A percentile compares a stretch with the other conserved stretches of the same genome.
phyloP scores from a whole-genome alignment of 2,888 invertebrate species.

The Tubulanus polymorphus region DNA sequence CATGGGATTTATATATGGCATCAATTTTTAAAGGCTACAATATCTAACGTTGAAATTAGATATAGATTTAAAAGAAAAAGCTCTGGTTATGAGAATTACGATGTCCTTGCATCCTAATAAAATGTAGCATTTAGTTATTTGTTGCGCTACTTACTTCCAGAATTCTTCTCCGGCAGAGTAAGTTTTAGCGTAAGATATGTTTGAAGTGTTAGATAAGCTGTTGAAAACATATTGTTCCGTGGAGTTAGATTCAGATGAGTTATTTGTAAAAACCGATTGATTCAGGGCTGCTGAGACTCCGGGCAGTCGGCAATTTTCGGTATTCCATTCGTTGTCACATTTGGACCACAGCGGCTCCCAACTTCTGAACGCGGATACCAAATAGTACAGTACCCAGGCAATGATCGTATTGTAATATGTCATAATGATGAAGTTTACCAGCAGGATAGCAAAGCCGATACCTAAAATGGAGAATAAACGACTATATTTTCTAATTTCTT shows the following conservation, averaged over 20 bases:
- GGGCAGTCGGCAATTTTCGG: not conserved
- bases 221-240: too few relatives aligned
- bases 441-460: constrained; percentile 32
- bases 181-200: too few relatives aligned
- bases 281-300: not conserved
- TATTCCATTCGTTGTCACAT: not conserved
- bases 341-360: not conserved
- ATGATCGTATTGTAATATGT: constrained; percentile 33
- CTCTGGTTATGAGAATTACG: too few relatives aligned
- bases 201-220: too few relatives aligned
- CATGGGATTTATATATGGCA: too few relatives aligned
- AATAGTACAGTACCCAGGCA: constrained; percentile 32
- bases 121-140: too few relatives aligned
- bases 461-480: constrained; percentile 22
- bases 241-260: too few relatives aligned
- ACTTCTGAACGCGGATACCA: constrained; percentile 25
- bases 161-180: constrained; percentile 40
- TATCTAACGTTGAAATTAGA: too few relatives aligned
- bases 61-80: too few relatives aligned
- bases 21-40: too few relatives aligned
- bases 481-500: too few relatives aligned
- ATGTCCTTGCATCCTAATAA: too few relatives aligned
- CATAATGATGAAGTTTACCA: constrained; percentile 29
- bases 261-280: not conserved
- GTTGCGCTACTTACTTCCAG: constrained; percentile 33